These are phyloP conservation scores for Ectropis grisescens DNA, from an alignment of 1,140 invertebrate genomes.

Conservation along the genomic window DNA sequence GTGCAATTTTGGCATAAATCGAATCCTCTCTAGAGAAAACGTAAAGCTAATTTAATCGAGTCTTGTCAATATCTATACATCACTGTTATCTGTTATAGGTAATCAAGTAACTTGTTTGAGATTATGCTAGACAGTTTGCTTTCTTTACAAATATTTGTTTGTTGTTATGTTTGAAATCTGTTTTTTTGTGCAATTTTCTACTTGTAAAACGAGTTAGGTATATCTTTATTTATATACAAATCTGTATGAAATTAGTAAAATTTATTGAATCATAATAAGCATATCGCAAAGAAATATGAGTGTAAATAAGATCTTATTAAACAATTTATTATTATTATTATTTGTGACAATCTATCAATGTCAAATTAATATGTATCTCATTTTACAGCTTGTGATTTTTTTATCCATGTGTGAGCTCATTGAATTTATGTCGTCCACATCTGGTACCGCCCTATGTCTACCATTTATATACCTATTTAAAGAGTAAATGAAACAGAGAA, in stretches of 20 bases:
- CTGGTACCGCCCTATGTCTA: too few species aligned
- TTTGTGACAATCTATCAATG: too few species aligned
- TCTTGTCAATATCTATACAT: constrained; percentile 14
- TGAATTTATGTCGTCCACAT: too few species aligned
- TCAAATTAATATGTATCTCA: too few species aligned
- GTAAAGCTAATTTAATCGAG: too few species aligned
- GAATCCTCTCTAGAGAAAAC: too few species aligned
- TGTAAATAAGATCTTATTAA: constrained; percentile 58
- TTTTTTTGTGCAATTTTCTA: constrained; percentile 50
- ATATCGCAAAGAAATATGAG: constrained; percentile 45
- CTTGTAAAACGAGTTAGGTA: constrained; percentile 39
- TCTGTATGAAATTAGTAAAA: constrained; percentile 47
- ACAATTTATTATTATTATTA: too few species aligned
- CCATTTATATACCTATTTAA: constrained; percentile 35
- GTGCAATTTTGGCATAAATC: constrained; percentile 10
- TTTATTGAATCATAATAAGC: constrained; percentile 46
- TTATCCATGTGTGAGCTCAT: too few species aligned
- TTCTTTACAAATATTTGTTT: constrained; percentile 38
- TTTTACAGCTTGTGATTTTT: too few species aligned
- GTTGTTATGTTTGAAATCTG: constrained; percentile 64
- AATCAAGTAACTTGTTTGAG: constrained; percentile 26
- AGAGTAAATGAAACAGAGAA: constrained; percentile 44
- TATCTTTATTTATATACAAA: constrained; percentile 51
- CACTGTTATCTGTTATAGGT: constrained; percentile 13
- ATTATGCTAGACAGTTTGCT: constrained; percentile 47